Percentiles rank a stretch among this genome's conserved stretches.
Evolutionary conservation across 2,113 vertebrate genomes (phyloP).

Genomic region (Catagonus wagneri): DNA sequence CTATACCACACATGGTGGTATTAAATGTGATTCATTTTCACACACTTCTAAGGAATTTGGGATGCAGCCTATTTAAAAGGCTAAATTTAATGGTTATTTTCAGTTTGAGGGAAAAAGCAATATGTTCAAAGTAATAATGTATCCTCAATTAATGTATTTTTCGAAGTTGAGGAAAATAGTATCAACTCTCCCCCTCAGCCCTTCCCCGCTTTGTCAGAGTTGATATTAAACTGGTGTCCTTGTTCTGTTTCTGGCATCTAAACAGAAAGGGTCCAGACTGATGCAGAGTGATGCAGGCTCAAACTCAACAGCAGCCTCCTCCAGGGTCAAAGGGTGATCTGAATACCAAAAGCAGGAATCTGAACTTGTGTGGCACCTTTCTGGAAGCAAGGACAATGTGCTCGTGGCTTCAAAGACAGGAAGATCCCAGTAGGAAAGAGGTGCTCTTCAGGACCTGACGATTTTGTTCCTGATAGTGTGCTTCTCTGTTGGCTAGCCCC

Average conservation of each 20-base stretch:
- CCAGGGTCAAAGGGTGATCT: neutral
- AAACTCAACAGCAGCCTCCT: neutral
- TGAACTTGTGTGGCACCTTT: neutral
- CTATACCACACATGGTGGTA: neutral
- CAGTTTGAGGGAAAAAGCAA: constrained; percentile 34
- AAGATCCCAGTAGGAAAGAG: neutral
- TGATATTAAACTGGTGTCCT: neutral
- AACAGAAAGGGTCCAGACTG: neutral
- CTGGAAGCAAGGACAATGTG: neutral
- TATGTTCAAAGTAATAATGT: constrained; percentile 62
- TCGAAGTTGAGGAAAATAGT: constrained; percentile 41
- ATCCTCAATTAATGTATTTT: too few species aligned
- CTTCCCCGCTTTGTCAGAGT: neutral
- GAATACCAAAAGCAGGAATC: neutral
- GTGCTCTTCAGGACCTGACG: neutral
- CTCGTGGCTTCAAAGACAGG: neutral
- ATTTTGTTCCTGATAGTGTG: neutral
- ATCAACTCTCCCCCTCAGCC: neutral
- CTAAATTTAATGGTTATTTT: constrained; percentile 62
- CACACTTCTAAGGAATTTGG: constrained; percentile 39
- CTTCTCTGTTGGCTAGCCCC: neutral
- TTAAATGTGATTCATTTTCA: constrained; percentile 57
- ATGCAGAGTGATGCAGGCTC: neutral
- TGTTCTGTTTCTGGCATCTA: neutral
- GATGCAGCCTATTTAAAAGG: constrained; percentile 49